Evolutionary conservation across 2,888 invertebrate genomes (phyloP).

Genomic region (Chromoteleia sp.): DNA sequence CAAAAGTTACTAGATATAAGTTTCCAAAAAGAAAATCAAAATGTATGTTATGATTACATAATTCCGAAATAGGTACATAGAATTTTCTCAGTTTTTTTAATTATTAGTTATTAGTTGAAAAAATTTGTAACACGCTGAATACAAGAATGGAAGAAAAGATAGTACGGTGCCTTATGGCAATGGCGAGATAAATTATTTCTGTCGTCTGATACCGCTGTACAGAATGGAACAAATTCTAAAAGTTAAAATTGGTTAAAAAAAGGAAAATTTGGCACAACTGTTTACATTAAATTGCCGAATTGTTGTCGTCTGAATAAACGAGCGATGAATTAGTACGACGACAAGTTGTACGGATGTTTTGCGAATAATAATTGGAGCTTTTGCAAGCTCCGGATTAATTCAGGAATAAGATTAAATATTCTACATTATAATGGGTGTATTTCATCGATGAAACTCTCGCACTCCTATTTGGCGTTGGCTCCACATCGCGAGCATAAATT

Average conservation of each 20-base stretch:
- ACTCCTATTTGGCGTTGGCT: neutral
- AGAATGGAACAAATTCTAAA: no score
- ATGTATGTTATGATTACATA: no score
- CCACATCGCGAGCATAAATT: slow-evolving; percentile 18
- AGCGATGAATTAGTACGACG: slow-evolving; percentile 16
- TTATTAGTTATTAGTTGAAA: no score
- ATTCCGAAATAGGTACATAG: no score
- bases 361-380: slow-evolving; percentile 6
- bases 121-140: no score
- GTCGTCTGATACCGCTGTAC: no score
- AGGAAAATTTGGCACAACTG: neutral
- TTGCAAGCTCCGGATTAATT: slow-evolving; percentile 37
- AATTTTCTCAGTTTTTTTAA: no score
- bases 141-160: no score
- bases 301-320: slow-evolving; percentile 38
- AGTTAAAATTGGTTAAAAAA: neutral
- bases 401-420: slow-evolving; percentile 49
- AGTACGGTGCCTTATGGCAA: no score
- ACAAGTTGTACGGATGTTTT: slow-evolving; percentile 37
- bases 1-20: no score
- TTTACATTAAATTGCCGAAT: neutral
- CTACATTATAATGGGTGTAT: slow-evolving; percentile 29
- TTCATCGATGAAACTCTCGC: slow-evolving; percentile 3
- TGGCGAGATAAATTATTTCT: no score
- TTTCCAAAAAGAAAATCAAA: no score